A percentile compares a stretch with the other conserved stretches of the same genome.
Conservation (phyloP, 2,888 invertebrate genomes). For the Bellardia bayeri region DNA sequence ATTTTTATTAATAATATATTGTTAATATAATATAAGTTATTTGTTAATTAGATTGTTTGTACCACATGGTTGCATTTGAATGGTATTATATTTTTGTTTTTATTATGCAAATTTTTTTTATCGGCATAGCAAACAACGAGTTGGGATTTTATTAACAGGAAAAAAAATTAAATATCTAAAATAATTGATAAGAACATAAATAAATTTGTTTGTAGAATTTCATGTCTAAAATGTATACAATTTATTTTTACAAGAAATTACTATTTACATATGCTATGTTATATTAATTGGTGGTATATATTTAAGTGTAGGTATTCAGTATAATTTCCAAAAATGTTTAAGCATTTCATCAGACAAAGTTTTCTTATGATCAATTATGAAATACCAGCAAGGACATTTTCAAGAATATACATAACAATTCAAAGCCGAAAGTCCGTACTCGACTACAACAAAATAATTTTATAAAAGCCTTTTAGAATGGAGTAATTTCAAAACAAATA, state of each 20-base stretch:
- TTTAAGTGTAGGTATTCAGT: neutral
- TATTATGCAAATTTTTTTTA: constrained; percentile 1
- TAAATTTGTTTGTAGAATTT: constrained; percentile 4
- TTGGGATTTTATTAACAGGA: constrained; percentile 1
- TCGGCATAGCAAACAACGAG: constrained; percentile 31
- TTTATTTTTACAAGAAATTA: neutral
- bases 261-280: neutral
- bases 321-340: neutral
- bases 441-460: too few species aligned
- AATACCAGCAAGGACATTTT: neutral
- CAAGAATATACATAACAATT: neutral
- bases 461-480: too few species aligned
- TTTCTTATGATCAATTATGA: neutral
- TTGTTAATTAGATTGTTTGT: constrained; percentile 6
- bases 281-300: neutral
- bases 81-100: constrained; percentile 1
- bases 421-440: too few species aligned
- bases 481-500: too few species aligned
- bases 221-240: neutral
- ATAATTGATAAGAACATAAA: neutral
- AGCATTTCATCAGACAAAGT: neutral
- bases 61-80: constrained; percentile 23
- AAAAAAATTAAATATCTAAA: neutral
- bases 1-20: neutral
- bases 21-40: neutral